phyloP scores from a whole-genome alignment of 2,797 vertebrate species.

The Thripadectes ignobilis region DNA sequence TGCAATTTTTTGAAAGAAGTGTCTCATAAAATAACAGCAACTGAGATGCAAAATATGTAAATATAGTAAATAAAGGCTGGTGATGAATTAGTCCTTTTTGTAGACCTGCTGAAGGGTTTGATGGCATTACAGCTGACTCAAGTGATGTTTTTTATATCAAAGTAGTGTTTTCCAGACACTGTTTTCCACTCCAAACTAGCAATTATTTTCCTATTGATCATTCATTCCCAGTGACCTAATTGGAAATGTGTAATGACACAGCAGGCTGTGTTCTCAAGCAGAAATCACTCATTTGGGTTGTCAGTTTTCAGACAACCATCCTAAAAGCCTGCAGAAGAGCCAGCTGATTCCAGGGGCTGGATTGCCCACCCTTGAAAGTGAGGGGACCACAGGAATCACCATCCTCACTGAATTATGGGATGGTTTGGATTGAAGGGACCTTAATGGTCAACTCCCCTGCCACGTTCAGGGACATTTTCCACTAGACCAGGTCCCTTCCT shows the following conservation, averaged over 20 bases:
- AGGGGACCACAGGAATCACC: not conserved
- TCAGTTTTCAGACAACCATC: not conserved
- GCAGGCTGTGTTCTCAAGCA: not conserved
- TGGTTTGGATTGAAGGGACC: not conserved
- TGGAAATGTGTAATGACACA: not conserved
- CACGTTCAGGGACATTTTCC: not conserved
- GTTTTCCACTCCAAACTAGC: not conserved
- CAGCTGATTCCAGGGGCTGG: not conserved
- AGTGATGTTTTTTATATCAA: not conserved
- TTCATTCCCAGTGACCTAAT: not conserved
- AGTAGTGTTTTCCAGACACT: not conserved
- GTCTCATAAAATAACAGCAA: not conserved
- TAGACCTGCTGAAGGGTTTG: not conserved
- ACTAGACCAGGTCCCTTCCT: fast-evolving
- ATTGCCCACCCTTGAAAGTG: fast-evolving
- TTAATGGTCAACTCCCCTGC: not conserved
- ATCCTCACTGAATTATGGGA: not conserved
- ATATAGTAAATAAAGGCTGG: not conserved
- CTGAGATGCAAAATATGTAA: not conserved
- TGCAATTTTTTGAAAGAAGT: not conserved
- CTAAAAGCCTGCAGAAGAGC: not conserved
- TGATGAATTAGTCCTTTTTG: not conserved
- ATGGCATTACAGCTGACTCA: not conserved
- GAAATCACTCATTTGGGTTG: not conserved
- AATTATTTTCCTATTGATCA: not conserved